phyloP scores from a whole-genome alignment of 1,140 invertebrate species.

The Eueides isabella region DNA sequence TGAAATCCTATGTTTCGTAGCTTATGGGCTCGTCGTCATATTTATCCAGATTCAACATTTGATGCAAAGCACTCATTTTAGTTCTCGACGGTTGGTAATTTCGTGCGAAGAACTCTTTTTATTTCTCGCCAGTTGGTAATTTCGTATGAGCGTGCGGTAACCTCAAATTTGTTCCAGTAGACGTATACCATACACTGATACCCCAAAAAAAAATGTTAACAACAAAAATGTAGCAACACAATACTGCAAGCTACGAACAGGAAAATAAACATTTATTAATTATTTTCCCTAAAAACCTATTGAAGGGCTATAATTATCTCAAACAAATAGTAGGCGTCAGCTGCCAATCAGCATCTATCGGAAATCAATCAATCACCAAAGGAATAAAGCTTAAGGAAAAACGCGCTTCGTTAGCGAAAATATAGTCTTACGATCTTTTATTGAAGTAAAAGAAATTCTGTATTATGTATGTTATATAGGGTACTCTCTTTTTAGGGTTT shows the following conservation, averaged over 20 bases:
- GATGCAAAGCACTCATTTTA: no score
- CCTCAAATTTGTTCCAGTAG: no score
- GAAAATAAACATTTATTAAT: not conserved
- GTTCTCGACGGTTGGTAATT: no score
- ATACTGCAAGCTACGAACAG: not conserved
- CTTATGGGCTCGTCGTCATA: no score
- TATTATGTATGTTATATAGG: not conserved
- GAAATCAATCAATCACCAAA: conserved; percentile 12
- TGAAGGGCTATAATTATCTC: conserved; percentile 8
- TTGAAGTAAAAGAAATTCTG: not conserved
- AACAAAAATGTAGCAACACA: not conserved
- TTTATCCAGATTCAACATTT: no score
- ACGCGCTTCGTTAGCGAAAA: conserved; percentile 1
- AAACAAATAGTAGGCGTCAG: conserved; percentile 10
- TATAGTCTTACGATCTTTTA: not conserved
- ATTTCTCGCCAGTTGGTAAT: no score
- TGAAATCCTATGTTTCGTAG: no score
- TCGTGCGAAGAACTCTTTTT: no score
- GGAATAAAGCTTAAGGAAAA: conserved; percentile 10
- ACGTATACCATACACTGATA: no score
- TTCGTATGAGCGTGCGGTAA: no score
- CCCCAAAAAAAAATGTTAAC: no score
- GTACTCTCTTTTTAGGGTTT: not conserved
- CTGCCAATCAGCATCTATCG: conserved; percentile 14
- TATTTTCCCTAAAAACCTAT: not conserved